Evolutionary conservation across 2,797 vertebrate genomes (phyloP).

Genomic region (Betta splendens): DNA sequence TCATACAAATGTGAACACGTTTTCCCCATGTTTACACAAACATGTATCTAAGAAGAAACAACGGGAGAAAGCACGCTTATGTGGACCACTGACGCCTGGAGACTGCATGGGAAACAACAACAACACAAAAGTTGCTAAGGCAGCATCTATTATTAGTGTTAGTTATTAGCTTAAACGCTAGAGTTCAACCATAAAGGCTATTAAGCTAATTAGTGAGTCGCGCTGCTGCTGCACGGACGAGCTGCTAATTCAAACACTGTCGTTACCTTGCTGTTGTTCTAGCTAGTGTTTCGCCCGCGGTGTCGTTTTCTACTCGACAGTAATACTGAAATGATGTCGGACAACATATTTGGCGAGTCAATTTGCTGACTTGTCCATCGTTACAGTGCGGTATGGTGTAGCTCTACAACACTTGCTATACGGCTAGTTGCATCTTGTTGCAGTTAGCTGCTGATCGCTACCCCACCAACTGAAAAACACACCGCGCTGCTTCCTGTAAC

Average conservation of each 20-base stretch:
- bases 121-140: neutral
- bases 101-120: too few relatives aligned
- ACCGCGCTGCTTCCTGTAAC: constrained; percentile 59
- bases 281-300: constrained; percentile 47
- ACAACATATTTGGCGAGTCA: constrained; percentile 35
- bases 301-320: constrained; percentile 15
- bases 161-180: neutral
- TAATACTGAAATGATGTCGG: neutral
- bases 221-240: neutral
- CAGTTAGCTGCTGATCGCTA: constrained; percentile 52
- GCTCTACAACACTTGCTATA: neutral
- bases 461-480: constrained; percentile 11
- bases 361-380: constrained; percentile 11
- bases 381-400: too few relatives aligned
- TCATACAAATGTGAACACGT: neutral
- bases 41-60: neutral
- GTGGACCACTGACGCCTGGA: neutral
- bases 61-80: neutral
- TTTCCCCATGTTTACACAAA: neutral
- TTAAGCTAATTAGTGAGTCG: constrained; percentile 7
- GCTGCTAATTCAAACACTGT: constrained; percentile 12
- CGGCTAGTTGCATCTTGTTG: constrained; percentile 10
- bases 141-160: too few relatives aligned
- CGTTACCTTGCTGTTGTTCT: constrained; percentile 63
- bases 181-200: neutral